Base-by-base conservation (phyloP, 2,797 vertebrate genomes). In the Anabacerthia variegaticeps region DNA sequence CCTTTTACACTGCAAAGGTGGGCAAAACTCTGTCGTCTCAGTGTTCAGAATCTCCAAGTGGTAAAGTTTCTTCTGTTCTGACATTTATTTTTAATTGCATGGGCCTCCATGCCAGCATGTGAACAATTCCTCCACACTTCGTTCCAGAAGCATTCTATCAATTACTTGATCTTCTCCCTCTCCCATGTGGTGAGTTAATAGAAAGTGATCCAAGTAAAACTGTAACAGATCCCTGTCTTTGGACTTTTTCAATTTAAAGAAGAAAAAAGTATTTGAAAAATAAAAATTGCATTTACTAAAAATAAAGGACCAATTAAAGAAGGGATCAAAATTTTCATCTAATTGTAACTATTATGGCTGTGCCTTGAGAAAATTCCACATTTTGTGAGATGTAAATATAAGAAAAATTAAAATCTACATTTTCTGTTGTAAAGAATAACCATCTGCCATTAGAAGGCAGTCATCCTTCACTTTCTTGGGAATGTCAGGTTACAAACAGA, bases 341-440 rank as follows among this genome's bases (percentile, higher is more conserved):
- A 27, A 6, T 54, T 55, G 6, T 34, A 91, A 56, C 32, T 80
- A n/a, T 48, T 67, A 37, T 2, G 72, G n/a, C 8, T 39, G 18
- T 44, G 32, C 20, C 54, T 92, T 85, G 72, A 96, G 85, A 76
- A 79, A 39, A 65, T 75, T 23, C 12, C 4, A 79, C 34, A 68
- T 89, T 94, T 91, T 73, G 14, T 55, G 79, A 68, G 46, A 52
- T 76, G 19, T 68, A 85, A 94, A 95, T 91, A 66, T 30, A 46
- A 4, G 15, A 61, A 80, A 66, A 83, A 59, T 4, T 74, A 89
- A 91, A 73, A 89, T 27, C 34, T 78, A 74, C 56, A 43, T 58
- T 85, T 92, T 74, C 34, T 63, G 7, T 61, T 37, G 12, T 26
- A 69, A 58, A 85, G n/a, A 34, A 71, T 36, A 86, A 7, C 0